A percentile compares a stretch with the other conserved stretches of the same genome.
Conservation (phyloP, 2,113 vertebrate genomes). For the Leptobrachium leishanense region DNA sequence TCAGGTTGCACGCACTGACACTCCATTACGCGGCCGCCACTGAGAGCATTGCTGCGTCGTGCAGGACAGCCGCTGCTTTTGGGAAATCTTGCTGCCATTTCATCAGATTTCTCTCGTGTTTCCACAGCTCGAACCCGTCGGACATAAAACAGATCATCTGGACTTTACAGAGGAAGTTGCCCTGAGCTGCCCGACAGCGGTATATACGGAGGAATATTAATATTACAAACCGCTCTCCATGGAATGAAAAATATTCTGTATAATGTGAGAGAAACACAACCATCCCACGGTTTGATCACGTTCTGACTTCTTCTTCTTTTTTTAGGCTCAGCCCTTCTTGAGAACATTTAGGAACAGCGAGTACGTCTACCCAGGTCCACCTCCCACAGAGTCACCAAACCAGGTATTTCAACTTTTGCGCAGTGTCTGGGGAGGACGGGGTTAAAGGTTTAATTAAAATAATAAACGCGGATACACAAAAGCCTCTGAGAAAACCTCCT, state of each 20-base stretch:
- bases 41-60: no score
- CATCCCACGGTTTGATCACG: no score
- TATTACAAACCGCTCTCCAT: no score
- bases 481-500: no score
- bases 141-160: constrained; percentile 74
- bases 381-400: constrained; percentile 52
- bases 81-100: background rate
- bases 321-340: constrained; percentile 75
- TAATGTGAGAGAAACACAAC: no score
- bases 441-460: no score
- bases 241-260: no score
- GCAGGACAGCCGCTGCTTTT: no score
- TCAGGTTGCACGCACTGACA: no score
- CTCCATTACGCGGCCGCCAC: no score
- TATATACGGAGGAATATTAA: constrained; percentile 48
- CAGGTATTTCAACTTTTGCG: background rate
- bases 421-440: no score
- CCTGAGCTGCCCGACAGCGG: constrained; percentile 81
- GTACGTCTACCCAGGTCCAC: constrained; percentile 64
- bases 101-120: background rate
- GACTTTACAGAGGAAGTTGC: constrained; percentile 60
- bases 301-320: constrained; percentile 28
- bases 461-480: no score
- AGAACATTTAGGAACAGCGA: constrained; percentile 78
- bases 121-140: constrained; percentile 79